Evolutionary conservation across 1,140 invertebrate genomes (phyloP).

Genomic region (Euwallacea similis): DNA sequence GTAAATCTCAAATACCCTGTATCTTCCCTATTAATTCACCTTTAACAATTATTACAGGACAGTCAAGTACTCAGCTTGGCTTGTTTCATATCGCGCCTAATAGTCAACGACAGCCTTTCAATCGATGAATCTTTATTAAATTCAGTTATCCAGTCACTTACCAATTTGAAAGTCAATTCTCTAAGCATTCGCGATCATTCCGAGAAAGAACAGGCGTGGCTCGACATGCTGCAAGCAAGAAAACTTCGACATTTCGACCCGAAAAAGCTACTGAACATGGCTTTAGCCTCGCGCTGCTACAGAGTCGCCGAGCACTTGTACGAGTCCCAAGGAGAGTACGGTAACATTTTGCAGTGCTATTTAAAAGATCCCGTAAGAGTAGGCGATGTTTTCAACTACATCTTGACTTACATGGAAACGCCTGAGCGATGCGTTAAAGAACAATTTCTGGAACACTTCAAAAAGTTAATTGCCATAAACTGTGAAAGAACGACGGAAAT

Average conservation of each 20-base stretch:
- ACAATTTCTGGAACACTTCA: conserved; percentile 56
- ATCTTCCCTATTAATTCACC: no score
- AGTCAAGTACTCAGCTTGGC: conserved; percentile 57
- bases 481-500: conserved; percentile 58
- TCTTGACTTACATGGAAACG: conserved; percentile 67
- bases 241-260: conserved; percentile 63
- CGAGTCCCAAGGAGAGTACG: conserved; percentile 54
- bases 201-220: conserved; percentile 78
- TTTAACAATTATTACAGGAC: conserved; percentile 49
- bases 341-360: conserved; percentile 57
- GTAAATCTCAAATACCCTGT: conserved; percentile 55
- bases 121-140: conserved; percentile 53
- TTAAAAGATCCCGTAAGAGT: conserved; percentile 62
- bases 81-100: conserved; percentile 58
- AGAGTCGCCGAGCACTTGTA: conserved; percentile 57
- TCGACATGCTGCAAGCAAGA: conserved; percentile 73
- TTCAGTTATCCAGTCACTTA: conserved; percentile 55
- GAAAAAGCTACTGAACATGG: conserved; percentile 52
- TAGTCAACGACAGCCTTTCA: conserved; percentile 55
- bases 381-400: conserved; percentile 73
- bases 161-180: conserved; percentile 41
- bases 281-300: conserved; percentile 54
- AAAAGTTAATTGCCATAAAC: conserved; percentile 53
- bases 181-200: conserved; percentile 57
- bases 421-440: conserved; percentile 54